phyloP scores from a whole-genome alignment of 2,113 vertebrate species.

The Gallinago jamesoni region DNA sequence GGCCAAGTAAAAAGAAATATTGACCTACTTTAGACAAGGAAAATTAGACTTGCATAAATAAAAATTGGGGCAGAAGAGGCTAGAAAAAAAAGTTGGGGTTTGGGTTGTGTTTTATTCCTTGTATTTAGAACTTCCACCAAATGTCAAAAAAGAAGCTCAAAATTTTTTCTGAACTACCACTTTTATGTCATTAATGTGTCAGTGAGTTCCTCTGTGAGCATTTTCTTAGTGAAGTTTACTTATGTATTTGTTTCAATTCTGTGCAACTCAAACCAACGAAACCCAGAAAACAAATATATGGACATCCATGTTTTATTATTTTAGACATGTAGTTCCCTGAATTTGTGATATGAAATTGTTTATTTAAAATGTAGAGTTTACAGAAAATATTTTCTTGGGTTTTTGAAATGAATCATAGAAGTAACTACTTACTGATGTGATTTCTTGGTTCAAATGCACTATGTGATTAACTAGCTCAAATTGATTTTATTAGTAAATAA shows the following conservation, averaged over 20 bases:
- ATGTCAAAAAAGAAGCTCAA: neutral
- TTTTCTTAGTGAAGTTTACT: neutral
- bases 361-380: neutral
- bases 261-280: neutral
- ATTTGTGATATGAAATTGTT: neutral
- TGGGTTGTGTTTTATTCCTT: neutral
- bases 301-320: neutral
- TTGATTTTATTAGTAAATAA: neutral
- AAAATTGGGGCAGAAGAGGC: neutral
- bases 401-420: neutral
- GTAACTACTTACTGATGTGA: neutral
- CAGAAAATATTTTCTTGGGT: neutral
- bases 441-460: neutral
- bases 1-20: neutral
- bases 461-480: neutral
- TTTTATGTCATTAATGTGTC: neutral
- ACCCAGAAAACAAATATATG: neutral
- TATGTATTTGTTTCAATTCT: neutral
- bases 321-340: neutral
- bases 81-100: neutral
- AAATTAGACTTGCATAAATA: neutral
- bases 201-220: neutral
- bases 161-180: neutral
- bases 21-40: neutral
- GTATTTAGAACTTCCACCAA: neutral